phyloP scores from a whole-genome alignment of 2,113 vertebrate species.

The Epinephelus moara region DNA sequence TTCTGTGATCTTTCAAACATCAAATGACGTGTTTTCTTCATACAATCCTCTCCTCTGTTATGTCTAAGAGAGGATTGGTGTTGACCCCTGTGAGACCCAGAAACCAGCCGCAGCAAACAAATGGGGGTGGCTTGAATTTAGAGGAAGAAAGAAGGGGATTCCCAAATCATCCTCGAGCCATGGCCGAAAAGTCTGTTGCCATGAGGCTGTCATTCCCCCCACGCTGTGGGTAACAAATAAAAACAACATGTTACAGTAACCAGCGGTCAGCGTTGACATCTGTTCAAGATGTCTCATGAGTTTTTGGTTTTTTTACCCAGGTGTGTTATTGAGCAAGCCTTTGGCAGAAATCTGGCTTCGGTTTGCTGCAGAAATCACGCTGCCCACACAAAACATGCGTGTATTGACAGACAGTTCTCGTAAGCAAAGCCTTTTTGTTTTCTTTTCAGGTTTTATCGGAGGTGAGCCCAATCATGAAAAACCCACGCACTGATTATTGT shows the following conservation, averaged over 20 bases:
- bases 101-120: conserved; percentile 56
- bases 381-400: conserved; percentile 25
- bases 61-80: conserved; percentile 67
- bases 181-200: conserved; percentile 12
- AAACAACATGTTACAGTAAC: conserved; percentile 54
- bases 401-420: conserved; percentile 37
- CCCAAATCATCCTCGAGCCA: conserved; percentile 34
- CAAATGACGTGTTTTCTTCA: conserved; percentile 56
- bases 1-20: conserved; percentile 74
- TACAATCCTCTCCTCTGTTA: conserved; percentile 66
- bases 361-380: conserved; percentile 4
- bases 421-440: conserved; percentile 30
- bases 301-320: conserved; percentile 39
- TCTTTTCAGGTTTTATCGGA: conserved; percentile 18
- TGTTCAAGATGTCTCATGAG: background rate
- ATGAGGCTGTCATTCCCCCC: conserved; percentile 10
- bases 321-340: conserved; percentile 57
- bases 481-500: conserved; percentile 36
- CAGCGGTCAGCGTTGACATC: conserved; percentile 47
- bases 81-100: conserved; percentile 60
- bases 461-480: conserved; percentile 34
- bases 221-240: background rate
- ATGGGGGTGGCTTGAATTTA: conserved; percentile 47
- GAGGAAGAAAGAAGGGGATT: conserved; percentile 56
- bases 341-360: background rate